Evolutionary conservation across 2,888 invertebrate genomes (phyloP), one percentile per base, ranked within the genome.

Genomic region (Thymelicus lineola): DNA sequence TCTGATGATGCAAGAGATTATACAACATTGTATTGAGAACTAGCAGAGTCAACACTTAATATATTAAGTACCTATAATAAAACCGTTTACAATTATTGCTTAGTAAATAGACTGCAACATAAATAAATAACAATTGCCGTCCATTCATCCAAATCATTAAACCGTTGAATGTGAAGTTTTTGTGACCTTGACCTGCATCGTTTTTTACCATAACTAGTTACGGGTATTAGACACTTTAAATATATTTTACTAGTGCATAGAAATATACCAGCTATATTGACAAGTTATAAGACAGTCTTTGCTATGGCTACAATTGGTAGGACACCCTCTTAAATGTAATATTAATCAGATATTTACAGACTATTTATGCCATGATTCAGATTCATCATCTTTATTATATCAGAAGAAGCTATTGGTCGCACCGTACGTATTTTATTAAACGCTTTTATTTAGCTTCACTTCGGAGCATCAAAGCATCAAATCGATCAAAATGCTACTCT

Each of bases 131-230:
- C 28, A 55, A 61, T 45, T 28, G 60, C 50, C n/a, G 35, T 14
- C 45, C 65, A 62, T 45, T 72, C 58, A 66, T 64, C 67, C 57
- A 65, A 66, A 70, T 73, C 61, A 62, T 61, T 63, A 57, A 60
- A 35, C 20, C 59, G 50, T 35, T 46, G 46, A 57, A 12, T 63
- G 38, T 50, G 46, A 7, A 45, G 57, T 66, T 66, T 66, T 66
- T 66, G 38, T 50, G 28, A 50, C 50, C 71, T 70, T 75, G 70
- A 71, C 71, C 64, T 70, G 36, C 53, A 46, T 70, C 36, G 57
- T 57, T 57, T 50, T 66, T 66, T 57, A 46, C 10, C 20, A 55
- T 38, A 17, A 64, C 55, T 28, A 20, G 12, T 5, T 20, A 53
- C 53, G 20, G 53, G 9, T 53, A 53, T 28, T 53, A 17, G 14